These are phyloP conservation scores for Ptychodera flava DNA, from an alignment of 35 echinoderm and acorn worm genomes.

Conservation along the genomic window DNA sequence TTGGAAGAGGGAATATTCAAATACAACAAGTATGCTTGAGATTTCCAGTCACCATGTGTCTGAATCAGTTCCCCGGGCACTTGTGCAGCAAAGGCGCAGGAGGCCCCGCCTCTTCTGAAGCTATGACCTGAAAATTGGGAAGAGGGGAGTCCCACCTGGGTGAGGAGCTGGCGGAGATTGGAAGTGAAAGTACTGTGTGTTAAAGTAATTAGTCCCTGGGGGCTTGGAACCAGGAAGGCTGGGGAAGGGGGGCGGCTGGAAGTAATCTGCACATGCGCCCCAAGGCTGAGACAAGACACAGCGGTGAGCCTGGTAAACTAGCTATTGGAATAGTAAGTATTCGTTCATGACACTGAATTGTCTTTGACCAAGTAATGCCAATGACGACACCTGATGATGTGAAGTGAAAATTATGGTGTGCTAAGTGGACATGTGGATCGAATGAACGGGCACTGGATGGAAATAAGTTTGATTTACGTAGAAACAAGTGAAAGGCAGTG, in stretches of 20 bases:
- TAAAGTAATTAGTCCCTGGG: not conserved
- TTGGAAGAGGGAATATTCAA: not conserved
- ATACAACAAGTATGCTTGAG: not conserved
- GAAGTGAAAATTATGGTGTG: not conserved
- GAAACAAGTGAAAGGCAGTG: not conserved
- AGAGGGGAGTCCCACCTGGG: not conserved
- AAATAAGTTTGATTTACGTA: not conserved
- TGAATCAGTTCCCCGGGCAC: not conserved
- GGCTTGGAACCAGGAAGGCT: not conserved
- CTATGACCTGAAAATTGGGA: not conserved
- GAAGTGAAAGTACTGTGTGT: not conserved
- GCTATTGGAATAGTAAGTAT: not conserved
- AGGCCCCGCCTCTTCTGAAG: not conserved
- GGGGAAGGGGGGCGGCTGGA: not conserved
- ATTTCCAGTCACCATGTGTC: not conserved
- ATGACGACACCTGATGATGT: not conserved
- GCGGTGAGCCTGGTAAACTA: not conserved
- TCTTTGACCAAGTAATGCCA: not conserved
- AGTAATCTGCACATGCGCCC: not conserved
- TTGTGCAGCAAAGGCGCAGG: not conserved
- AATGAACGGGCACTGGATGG: not conserved
- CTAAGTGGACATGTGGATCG: not conserved
- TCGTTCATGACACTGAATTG: not conserved
- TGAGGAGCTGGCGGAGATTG: not conserved
- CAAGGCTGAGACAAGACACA: not conserved